Evolutionary conservation across 2,888 invertebrate species (phyloP), one percentile per base, ranked within the genome.

Genomic region (Andrena bucephala): DNA sequence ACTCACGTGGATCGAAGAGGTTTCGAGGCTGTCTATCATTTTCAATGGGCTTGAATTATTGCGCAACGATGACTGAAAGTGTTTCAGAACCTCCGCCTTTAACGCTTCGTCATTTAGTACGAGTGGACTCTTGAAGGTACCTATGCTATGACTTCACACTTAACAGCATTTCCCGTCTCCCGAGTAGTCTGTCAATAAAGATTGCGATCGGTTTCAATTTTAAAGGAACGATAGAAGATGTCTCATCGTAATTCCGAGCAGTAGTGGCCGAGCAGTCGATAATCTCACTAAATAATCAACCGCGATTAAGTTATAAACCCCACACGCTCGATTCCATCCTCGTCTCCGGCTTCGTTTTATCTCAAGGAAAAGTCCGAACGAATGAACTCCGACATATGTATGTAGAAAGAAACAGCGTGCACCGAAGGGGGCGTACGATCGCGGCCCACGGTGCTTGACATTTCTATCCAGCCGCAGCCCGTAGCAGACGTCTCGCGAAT

Each of bases 161-260:
- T 31, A 13, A 60, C 10, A 20, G 20, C 42, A 42, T 42, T 52
- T 65, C 59, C n/a, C 48, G 6, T 20, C 6, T 6, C 16, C n/a
- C 6, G 29, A 29, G 60, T 68, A 33, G 27, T 62, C 8, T 62
- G 33, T 69, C 69, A 69, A 54, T 54, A 69, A 50, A 10, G 69
- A 75, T 63, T 63, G 4, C 29, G 62, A 42, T 76, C 62, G 31
- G 2, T 54, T 63, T 36, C 36, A 67, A 74, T 67, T 48, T 31
- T 57, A 31, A 50, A 36, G 13, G 6, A 10, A 8, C 13, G 66
- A 59, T 59, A 74, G 20, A 42, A 0, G 20, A 59, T 24, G n/a
- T 3, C 7, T 42, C 0, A 1, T 42, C 42, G 13, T 42, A 42
- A 42, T 42, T 42, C 13, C 4, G n/a, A n/a, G 27, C 27, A 27